Base-by-base conservation (phyloP, 2,797 vertebrate species). In the Eulemur coronatus region DNA sequence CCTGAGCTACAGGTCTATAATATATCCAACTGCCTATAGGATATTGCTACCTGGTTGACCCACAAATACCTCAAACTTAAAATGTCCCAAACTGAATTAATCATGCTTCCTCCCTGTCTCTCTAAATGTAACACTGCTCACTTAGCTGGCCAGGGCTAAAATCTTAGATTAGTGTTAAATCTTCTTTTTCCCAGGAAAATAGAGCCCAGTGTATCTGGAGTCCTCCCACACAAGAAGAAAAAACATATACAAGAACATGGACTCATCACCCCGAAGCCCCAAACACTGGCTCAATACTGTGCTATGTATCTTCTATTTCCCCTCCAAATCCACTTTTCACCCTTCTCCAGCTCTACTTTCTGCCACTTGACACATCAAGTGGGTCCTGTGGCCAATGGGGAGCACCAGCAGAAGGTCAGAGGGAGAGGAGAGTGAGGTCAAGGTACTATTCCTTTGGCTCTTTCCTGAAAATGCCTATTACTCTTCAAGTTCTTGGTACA, bases 401-500 rank as follows among this genome's bases (percentile, higher is more conserved):
- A 84, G 28, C 28, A 11, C 14, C 20, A 13, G 55, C 30, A 73
- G 80, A 86, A 73, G 61, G 35, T 35, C 35, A 43, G 76, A 89
- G 43, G 48, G 48, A 76, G 24, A 65, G 59, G 69, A 91, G 20
- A 86, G 30, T 80, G 52, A 78, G 30, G 12, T 57, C 84, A 82
- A 86, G 18, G 61, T 88, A 69, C 6, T 20, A 38, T 57, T 73
- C 9, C 48, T 84, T 35, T 43, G 18, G 55, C 57, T 94, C 13
- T 94, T 73, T 96, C 43, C 72, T 65, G 4, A 65, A 90, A 89
- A 79, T 26, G 75, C n/a, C 15, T 35, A 91, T 57, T 75, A 70
- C 93, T 91, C 59, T 84, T 85, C 26, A 72, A 35, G 80, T 88
- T 87, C 80, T 93, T 81, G 35, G 26, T 57, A 92, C 18, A 91